phyloP scores from a whole-genome alignment of 35 echinoderm and acorn worm genomes.

The Nesometra sesokonis region DNA sequence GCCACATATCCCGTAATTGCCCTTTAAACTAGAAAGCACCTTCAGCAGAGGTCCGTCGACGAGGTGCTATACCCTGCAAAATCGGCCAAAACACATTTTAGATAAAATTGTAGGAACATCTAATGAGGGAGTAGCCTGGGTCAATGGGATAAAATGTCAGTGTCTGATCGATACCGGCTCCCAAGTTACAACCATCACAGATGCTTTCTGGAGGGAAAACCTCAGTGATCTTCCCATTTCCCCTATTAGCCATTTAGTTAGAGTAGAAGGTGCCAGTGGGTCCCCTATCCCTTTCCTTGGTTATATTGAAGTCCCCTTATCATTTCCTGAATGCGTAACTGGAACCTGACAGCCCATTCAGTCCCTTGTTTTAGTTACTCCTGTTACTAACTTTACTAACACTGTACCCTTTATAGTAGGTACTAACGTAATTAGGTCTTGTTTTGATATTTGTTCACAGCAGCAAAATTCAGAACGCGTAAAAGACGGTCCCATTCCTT shows the following conservation, averaged over 20 bases:
- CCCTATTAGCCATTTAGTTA: background rate
- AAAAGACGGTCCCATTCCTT: no score
- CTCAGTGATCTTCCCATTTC: background rate
- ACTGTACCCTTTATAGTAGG: background rate
- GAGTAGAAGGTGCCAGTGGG: background rate
- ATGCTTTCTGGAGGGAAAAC: background rate
- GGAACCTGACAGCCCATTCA: background rate
- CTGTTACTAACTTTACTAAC: background rate
- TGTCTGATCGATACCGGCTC: constrained; percentile 46
- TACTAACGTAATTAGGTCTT: no score
- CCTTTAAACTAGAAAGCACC: no score
- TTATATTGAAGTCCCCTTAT: background rate
- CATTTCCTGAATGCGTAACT: no score
- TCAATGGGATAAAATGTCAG: constrained; percentile 19
- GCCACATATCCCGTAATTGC: no score
- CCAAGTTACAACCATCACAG: constrained; percentile 28
- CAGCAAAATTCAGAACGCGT: background rate
- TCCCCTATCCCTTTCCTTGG: background rate
- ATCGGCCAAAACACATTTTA: background rate
- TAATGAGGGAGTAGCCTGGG: constrained; percentile 26
- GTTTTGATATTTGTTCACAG: background rate
- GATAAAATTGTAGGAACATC: constrained; percentile 27
- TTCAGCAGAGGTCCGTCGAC: no score
- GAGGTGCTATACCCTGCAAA: no score
- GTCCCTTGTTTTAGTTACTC: no score